Conservation (phyloP, 2,797 vertebrate species). For the Sphenodon punctatus region DNA sequence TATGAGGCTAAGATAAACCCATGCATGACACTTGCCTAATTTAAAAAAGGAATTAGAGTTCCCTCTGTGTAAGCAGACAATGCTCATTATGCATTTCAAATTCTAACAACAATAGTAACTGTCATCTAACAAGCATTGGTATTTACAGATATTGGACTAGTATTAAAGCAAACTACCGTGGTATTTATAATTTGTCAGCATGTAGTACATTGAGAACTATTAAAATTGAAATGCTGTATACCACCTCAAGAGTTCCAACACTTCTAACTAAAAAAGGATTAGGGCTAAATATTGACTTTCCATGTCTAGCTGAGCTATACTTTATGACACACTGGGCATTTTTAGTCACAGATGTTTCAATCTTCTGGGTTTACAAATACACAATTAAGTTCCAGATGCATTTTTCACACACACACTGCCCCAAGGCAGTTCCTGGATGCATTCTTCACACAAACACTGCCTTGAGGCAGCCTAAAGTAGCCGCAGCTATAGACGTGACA, state of each 20-base stretch:
- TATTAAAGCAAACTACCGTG: not conserved
- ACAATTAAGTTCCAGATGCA: no score
- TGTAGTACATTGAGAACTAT: not conserved
- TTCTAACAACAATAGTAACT: not conserved
- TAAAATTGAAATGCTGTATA: not conserved
- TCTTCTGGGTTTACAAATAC: no score
- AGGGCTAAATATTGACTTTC: not conserved
- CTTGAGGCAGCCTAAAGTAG: no score
- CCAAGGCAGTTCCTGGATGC: no score
- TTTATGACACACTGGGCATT: no score
- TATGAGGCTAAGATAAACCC: slow-evolving; percentile 5
- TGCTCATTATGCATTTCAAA: not conserved
- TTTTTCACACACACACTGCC: no score
- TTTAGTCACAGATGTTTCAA: no score
- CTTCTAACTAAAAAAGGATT: not conserved
- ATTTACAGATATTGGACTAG: not conserved
- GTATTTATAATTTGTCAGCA: not conserved
- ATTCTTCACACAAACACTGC: no score
- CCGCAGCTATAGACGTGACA: no score
- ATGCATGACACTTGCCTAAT: not conserved
- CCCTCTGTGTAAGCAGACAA: not conserved
- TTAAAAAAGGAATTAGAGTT: not conserved
- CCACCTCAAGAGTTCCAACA: not conserved
- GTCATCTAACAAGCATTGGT: not conserved
- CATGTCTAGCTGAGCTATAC: not conserved